Percentiles rank a stretch among this genome's conserved stretches.
These are phyloP conservation scores for Petroica traversi DNA, from an alignment of 2,113 vertebrate genomes.

Conservation along the genomic window DNA sequence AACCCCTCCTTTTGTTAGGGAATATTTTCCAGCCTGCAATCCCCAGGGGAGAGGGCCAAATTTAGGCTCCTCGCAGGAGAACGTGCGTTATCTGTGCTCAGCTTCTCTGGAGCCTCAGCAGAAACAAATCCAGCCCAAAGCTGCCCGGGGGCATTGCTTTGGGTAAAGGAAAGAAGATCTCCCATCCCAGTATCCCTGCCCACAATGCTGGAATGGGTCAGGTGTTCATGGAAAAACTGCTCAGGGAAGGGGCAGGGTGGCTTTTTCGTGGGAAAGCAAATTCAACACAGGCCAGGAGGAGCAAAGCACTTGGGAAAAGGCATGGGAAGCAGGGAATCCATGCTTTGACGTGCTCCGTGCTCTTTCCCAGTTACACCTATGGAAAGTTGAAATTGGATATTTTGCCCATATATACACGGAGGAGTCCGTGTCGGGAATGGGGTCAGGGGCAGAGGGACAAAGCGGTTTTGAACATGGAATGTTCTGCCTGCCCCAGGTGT, in stretches of 20 bases:
- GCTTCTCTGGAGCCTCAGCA: not conserved
- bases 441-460: not conserved
- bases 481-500: not conserved
- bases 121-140: not conserved
- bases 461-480: not conserved
- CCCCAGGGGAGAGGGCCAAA: constrained; percentile 30
- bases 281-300: not conserved
- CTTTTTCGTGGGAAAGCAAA: not conserved
- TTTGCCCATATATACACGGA: rapidly evolving
- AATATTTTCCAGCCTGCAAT: constrained; percentile 47
- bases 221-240: not conserved
- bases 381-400: not conserved
- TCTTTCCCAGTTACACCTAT: not conserved
- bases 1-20: constrained; percentile 67
- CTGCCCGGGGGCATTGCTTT: not conserved
- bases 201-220: not conserved
- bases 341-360: not conserved
- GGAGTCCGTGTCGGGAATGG: not conserved
- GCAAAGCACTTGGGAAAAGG: not conserved
- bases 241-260: not conserved
- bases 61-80: constrained; percentile 10
- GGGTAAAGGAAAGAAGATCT: not conserved
- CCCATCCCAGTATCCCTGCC: not conserved
- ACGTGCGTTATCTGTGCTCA: not conserved
- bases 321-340: not conserved